Evolutionary conservation across 2,888 invertebrate species (phyloP).

Genomic region (Phoronis australis): DNA sequence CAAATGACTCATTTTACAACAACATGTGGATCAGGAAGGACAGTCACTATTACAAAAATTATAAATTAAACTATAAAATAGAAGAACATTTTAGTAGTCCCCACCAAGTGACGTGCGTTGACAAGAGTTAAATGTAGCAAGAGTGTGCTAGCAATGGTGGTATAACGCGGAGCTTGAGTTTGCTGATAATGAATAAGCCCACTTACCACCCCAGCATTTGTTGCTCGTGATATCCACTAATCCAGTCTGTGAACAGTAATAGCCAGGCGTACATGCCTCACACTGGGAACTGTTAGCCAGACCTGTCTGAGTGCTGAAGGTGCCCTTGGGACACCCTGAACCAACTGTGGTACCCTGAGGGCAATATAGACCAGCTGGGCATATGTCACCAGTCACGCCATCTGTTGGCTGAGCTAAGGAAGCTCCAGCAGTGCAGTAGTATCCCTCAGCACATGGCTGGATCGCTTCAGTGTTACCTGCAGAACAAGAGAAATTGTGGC

Average conservation of each 20-base stretch:
- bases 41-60: neutral
- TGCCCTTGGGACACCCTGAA: constrained; percentile 35
- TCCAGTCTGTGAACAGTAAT: constrained; percentile 38
- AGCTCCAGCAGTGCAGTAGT: constrained; percentile 39
- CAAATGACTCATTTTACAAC: no score
- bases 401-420: constrained; percentile 38
- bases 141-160: no score
- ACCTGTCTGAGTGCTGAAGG: constrained; percentile 35
- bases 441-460: constrained; percentile 34
- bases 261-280: constrained; percentile 36
- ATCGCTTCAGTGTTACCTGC: constrained; percentile 40
- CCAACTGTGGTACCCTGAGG: constrained; percentile 33
- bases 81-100: no score
- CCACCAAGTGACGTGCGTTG: no score
- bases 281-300: constrained; percentile 32
- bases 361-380: constrained; percentile 40
- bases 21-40: no score
- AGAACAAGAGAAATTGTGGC: constrained; percentile 4
- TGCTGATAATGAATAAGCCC: neutral
- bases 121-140: no score
- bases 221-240: constrained; percentile 11
- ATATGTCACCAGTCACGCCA: constrained; percentile 37
- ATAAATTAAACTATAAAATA: neutral
- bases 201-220: neutral
- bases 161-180: no score